phyloP scores from a whole-genome alignment of 2,113 vertebrate species.

The Sterrhoptilus dennistouni region DNA sequence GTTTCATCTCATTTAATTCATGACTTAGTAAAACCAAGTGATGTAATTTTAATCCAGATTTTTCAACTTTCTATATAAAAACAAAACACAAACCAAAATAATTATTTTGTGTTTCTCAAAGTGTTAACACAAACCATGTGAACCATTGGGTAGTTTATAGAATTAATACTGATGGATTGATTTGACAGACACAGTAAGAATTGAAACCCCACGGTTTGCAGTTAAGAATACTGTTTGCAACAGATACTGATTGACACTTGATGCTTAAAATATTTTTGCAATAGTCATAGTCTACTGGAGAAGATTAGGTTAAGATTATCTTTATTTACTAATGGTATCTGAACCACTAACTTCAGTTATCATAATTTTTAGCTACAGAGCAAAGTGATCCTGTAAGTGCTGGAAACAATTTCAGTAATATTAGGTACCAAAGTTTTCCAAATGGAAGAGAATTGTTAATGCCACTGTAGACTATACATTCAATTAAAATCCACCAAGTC shows the following conservation, averaged over 20 bases:
- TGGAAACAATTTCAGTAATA: neutral
- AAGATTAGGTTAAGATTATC: constrained; percentile 11
- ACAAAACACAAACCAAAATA: neutral
- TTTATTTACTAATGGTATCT: constrained; percentile 1
- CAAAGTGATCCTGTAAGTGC: neutral
- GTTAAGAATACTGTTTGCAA: constrained; percentile 17
- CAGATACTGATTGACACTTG: constrained; percentile 8
- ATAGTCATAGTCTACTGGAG: neutral
- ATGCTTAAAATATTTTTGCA: constrained; percentile 16
- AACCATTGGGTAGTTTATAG: neutral
- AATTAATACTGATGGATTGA: neutral
- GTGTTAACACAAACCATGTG: neutral
- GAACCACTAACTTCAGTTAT: constrained; percentile 21
- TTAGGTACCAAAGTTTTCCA: neutral
- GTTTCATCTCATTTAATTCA: constrained; percentile 60
- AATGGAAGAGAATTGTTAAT: neutral
- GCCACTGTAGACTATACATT: neutral
- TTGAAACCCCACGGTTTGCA: neutral
- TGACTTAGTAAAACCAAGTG: constrained; percentile 74
- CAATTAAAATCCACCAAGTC: neutral
- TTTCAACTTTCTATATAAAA: constrained; percentile 74
- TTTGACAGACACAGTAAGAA: constrained; percentile 18
- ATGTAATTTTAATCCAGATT: constrained; percentile 84
- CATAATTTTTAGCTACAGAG: constrained; percentile 27
- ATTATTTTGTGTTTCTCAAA: neutral